Percentiles rank a stretch among this genome's conserved stretches.
phyloP scores from a whole-genome alignment of 2,113 vertebrate species.

The Misgurnus anguillicaudatus region DNA sequence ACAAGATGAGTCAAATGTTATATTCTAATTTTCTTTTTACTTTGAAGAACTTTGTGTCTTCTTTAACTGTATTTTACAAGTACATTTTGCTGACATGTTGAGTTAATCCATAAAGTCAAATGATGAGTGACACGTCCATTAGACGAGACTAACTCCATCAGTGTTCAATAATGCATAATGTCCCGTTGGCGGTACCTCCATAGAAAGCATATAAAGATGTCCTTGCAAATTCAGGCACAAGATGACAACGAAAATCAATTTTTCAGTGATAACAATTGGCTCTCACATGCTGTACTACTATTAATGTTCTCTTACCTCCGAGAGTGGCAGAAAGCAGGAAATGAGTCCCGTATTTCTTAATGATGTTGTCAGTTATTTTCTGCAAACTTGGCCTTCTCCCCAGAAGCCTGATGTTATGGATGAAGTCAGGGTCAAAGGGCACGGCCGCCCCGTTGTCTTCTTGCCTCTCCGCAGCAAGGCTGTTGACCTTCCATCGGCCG shows the following conservation, averaged over 20 bases:
- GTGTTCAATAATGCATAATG: slow-evolving; percentile 21
- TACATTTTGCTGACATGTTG: neutral
- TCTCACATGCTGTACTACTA: neutral
- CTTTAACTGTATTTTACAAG: neutral
- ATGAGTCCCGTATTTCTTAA: slow-evolving; percentile 82
- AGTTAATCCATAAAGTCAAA: neutral
- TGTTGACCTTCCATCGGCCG: slow-evolving; percentile 84
- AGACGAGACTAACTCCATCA: neutral
- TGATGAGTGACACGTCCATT: slow-evolving; percentile 9
- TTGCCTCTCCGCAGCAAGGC: slow-evolving; percentile 75
- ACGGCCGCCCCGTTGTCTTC: slow-evolving; percentile 66
- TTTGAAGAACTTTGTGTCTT: neutral
- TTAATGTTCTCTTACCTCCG: slow-evolving; percentile 70
- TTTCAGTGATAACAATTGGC: neutral
- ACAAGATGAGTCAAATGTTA: too few relatives aligned
- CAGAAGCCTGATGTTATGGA: slow-evolving; percentile 75
- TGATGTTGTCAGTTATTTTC: slow-evolving; percentile 77
- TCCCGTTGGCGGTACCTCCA: neutral
- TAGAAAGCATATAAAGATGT: slow-evolving; percentile 10
- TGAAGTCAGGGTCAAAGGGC: slow-evolving; percentile 79
- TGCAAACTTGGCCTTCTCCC: slow-evolving; percentile 76
- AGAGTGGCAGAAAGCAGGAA: slow-evolving; percentile 77
- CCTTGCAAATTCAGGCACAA: slow-evolving; percentile 4
- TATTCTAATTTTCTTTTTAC: neutral
- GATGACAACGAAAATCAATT: neutral